Base-by-base conservation (phyloP, 2,797 vertebrate species). In the Clarias platycephalus region DNA sequence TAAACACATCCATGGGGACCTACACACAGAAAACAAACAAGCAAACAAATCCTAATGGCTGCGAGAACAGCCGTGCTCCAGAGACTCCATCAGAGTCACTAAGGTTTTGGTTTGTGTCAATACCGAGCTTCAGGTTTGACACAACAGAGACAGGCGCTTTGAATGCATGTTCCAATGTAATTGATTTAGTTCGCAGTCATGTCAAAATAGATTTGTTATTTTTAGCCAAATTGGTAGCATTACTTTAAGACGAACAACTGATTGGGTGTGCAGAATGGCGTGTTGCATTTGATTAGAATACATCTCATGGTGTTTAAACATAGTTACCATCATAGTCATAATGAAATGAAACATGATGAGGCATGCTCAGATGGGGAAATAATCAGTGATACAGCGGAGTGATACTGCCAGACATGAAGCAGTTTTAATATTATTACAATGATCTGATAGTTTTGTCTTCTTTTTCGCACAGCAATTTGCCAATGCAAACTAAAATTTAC, bases 1-100 rank as follows among this genome's bases (percentile, higher is more conserved):
- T 90, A 91, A 88, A 90, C 86, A 88, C 83, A 86, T 89, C 89
- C 86, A 74, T 82, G 80, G 89, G 88, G 88, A 88, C 84, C 53
- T 77, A 78, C 76, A 87, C 85, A 84, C 62, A 55, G 79, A 89
- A 88, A 88, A 89, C 87, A 89, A 88, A 87, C 90, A 88, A 87
- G 88, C 88, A 89, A 89, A 89, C 86, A 89, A 88, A 88, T 81
- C 84, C 87, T 86, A 88, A 88, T 88, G 87, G 83, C 67, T 86
- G 80, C 67, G 75, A 83, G 87, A 89, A 76, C 82, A 85, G 79
- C 53, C 37, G 71, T 81, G 85, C 86, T 88, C 87, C 86, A 80
- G 86, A 88, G 87, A 89, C 88, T 84, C 80, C 87, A 81, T 83
- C 80, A 83, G 80, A 88, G 85, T 67, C 82, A 55, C 86, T 78